phyloP scores from a whole-genome alignment of 2,113 vertebrate species.

The Nycticryphes semicollaris region DNA sequence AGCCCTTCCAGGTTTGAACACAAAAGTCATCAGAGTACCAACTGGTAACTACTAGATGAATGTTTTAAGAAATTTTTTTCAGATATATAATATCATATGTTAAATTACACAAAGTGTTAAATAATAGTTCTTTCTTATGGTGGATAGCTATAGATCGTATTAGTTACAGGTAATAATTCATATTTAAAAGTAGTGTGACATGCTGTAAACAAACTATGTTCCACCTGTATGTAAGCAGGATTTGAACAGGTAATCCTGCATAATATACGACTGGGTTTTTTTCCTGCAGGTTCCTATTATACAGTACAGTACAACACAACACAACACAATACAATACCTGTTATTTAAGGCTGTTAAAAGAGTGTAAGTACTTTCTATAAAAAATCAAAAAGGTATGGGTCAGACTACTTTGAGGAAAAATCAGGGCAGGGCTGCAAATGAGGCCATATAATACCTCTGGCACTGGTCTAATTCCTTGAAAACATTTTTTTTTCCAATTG shows the following conservation, averaged over 20 bases:
- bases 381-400: background rate
- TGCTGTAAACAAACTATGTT: background rate
- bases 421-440: background rate
- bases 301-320: too few relatives aligned
- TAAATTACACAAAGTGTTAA: background rate
- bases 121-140: background rate
- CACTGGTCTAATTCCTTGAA: background rate
- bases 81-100: background rate
- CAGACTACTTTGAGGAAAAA: background rate
- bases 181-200: background rate
- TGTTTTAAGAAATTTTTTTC: background rate
- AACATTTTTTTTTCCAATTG: background rate
- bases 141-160: background rate
- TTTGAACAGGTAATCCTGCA: background rate
- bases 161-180: background rate
- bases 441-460: accelerated
- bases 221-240: background rate
- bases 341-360: background rate
- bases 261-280: background rate
- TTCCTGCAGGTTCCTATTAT: background rate
- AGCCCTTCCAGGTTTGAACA: background rate
- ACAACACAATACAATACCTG: too few relatives aligned
- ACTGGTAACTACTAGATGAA: background rate
- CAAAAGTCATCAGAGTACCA: background rate
- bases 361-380: background rate